Percentiles rank a stretch among this genome's conserved stretches.
Conservation (phyloP, 2,888 invertebrate species). For the Zygaena filipendulae region DNA sequence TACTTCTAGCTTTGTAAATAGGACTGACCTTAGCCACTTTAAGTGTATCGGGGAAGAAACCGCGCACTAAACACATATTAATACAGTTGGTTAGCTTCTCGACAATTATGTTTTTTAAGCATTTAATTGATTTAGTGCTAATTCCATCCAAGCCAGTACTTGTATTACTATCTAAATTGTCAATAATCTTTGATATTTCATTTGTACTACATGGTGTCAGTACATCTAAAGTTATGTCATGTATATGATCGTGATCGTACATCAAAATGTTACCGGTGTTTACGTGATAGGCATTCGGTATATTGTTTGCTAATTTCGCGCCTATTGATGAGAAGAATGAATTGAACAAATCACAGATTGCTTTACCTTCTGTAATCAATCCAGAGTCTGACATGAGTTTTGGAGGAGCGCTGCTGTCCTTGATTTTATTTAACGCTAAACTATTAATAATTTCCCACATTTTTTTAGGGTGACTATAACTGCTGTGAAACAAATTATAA, state of each 20-base stretch:
- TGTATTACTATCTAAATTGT: conserved; percentile 7
- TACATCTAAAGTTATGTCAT: neutral
- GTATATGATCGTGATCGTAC: neutral
- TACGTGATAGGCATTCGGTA: conserved; percentile 8
- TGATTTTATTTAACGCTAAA: conserved; percentile 3
- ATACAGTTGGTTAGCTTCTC: conserved; percentile 6
- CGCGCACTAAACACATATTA: conserved; percentile 4
- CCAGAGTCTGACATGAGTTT: conserved; percentile 6
- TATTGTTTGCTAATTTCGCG: conserved; percentile 10
- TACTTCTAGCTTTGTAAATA: conserved; percentile 14
- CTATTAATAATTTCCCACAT: conserved; percentile 10
- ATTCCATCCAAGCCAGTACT: conserved; percentile 8
- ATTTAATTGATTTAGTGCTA: conserved; percentile 8
- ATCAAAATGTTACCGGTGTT: neutral
- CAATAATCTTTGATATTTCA: conserved; percentile 4
- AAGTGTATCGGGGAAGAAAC: conserved; percentile 11
- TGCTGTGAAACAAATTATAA: neutral
- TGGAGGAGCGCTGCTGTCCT: conserved; percentile 5
- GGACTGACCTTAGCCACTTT: conserved; percentile 17
- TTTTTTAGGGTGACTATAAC: conserved; percentile 1
- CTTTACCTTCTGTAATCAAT: conserved; percentile 5
- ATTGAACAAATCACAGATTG: conserved; percentile 15
- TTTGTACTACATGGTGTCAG: conserved; percentile 1
- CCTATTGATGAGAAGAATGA: conserved; percentile 12
- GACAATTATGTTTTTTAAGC: neutral